Percentiles rank a stretch among this genome's conserved stretches.
phyloP scores from a whole-genome alignment of 2,797 vertebrate genomes.

The Brotula barbata region DNA sequence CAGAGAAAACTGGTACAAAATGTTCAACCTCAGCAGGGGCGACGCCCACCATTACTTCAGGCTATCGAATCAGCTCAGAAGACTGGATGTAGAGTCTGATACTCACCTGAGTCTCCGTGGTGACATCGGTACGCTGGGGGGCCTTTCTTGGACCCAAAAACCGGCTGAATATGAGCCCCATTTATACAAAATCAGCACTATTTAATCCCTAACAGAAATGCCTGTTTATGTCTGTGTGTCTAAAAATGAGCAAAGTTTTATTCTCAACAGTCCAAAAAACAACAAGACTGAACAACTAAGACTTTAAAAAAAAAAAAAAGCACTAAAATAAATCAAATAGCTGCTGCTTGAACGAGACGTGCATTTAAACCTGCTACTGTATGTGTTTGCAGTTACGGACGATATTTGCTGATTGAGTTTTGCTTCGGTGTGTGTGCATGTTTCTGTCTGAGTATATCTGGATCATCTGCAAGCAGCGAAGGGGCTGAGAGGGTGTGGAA shows the following conservation, averaged over 20 bases:
- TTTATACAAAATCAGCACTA: constrained; percentile 9
- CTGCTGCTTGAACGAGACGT: too few relatives aligned
- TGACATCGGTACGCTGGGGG: constrained; percentile 26
- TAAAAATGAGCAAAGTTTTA: background rate
- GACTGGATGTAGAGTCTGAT: constrained; percentile 13
- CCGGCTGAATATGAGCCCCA: constrained; percentile 67
- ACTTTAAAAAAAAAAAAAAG: too few relatives aligned
- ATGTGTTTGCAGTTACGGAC: background rate
- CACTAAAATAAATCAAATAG: too few relatives aligned
- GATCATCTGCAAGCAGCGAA: constrained; percentile 31
- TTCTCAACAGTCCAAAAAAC: too few relatives aligned
- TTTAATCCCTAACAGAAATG: too few relatives aligned
- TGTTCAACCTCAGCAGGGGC: constrained; percentile 50
- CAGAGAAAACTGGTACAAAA: constrained; percentile 58
- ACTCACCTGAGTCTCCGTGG: constrained; percentile 61
- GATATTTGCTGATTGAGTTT: background rate
- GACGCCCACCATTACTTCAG: constrained; percentile 12
- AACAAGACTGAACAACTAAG: too few relatives aligned
- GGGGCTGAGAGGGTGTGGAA: constrained; percentile 7
- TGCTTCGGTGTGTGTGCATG: background rate
- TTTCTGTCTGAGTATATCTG: constrained; percentile 29
- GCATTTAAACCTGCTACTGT: background rate
- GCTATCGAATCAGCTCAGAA: constrained; percentile 18
- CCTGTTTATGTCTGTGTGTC: background rate
- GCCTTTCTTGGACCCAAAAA: constrained; percentile 38